phyloP scores from a whole-genome alignment of 2,113 vertebrate genomes.

The Vicugna pacos region DNA sequence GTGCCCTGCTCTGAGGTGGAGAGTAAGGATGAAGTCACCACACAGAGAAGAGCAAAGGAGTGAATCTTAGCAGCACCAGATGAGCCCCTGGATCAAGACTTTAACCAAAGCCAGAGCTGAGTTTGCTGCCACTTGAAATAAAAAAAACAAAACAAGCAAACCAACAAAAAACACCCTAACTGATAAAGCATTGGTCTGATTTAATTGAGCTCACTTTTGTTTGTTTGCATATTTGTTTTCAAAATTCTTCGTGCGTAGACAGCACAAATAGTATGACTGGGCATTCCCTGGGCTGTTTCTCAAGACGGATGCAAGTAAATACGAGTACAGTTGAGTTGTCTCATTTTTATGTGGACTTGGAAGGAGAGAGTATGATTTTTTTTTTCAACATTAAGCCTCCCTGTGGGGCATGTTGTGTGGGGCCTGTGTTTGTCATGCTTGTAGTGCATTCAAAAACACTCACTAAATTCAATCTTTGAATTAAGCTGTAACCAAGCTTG shows the following conservation, averaged over 20 bases:
- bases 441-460: conserved; percentile 87
- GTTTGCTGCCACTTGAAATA: neutral
- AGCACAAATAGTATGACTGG: neutral
- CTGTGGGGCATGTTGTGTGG: conserved; percentile 83
- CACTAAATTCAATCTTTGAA: conserved; percentile 90
- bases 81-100: neutral
- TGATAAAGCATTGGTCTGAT: neutral
- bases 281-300: neutral
- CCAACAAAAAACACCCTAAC: neutral
- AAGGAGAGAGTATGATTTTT: neutral
- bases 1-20: accelerated
- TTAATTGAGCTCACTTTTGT: neutral
- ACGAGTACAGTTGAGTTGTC: neutral
- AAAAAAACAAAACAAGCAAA: neutral
- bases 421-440: conserved; percentile 89
- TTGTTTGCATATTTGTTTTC: neutral
- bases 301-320: conserved; percentile 34
- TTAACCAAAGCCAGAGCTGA: neutral
- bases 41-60: neutral
- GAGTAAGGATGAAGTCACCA: neutral
- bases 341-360: conserved; percentile 71
- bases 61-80: neutral
- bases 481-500: conserved; percentile 96
- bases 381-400: conserved; percentile 78
- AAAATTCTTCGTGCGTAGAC: neutral